Evolutionary conservation across 2,113 vertebrate species (phyloP), one percentile per base, ranked within the genome.

Genomic region (Centrocercus urophasianus): DNA sequence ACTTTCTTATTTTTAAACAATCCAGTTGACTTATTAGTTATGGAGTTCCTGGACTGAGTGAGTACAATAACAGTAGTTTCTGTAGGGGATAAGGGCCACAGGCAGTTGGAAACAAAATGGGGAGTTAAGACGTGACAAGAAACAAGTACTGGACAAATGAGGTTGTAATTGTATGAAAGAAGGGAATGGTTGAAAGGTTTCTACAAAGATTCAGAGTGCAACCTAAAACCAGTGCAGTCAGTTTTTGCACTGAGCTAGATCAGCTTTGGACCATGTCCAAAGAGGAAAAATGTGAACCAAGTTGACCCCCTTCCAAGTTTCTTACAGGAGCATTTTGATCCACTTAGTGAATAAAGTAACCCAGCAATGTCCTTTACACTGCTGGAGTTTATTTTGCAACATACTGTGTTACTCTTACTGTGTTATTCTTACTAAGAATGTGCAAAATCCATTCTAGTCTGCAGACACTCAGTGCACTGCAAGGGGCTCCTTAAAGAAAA

Each of bases 261-360:
- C 56, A 81, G 25, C 15, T 82, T 88, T 86, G 63, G 57, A 75
- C 69, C 24, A 17, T 42, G 17, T 45, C 65, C 70, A 84, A 60
- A 64, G 50, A 92, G 27, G 48, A 13, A 80, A 90, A 88, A 2
- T 50, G 43, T 74, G 24, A 71, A 83, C 21, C 50, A 70, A 48
- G 40, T 72, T 81, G 84, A 63, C 18, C 47, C 47, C 78, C 38
- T 57, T 57, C n/a, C 74, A 20, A 93, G 72, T 25, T 69, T 93
- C 89, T 90, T 34, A n/a, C 30, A 45, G 6, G 30, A n/a, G n/a
- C 21, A 63, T 91, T 89, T 95, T 84, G 43, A 92, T 86, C 48
- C 52, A 72, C 43, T 86, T 90, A 75, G 28, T 81, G 61, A 77
- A 73, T 52, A 89, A 73, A 56, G 54, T 89, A 60, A 83, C 36